Evolutionary conservation across 1,140 invertebrate species (phyloP), one percentile per base, ranked within the genome.

Genomic region (Zophobas morio): DNA sequence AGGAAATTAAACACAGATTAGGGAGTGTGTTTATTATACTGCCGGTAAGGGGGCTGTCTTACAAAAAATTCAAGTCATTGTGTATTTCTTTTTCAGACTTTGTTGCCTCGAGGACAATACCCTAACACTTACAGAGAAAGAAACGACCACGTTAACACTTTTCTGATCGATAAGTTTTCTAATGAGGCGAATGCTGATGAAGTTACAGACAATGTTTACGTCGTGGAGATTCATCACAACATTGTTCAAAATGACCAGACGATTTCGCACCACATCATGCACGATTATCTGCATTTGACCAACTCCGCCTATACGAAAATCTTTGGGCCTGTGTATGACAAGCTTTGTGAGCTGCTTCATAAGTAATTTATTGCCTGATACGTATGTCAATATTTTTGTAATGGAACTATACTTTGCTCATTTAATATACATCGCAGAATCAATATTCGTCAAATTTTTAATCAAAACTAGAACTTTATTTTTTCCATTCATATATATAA

Each of bases 211-310:
- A 85, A 84, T 53, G 82, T 86, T 3, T 79, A 85, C 81, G 82
- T 91, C n/a, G 85, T 91, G 33, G 86, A 86, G 72, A 89, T 90
- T 33, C 90, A 92, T 79, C 87, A 90, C 36, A 88, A 88, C 34
- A 87, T 91, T 72, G 88, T 92, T 2, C 87, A 89, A 70, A 84
- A 87, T 20, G 90, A 92, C 80, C 91, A 90, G 33, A 87, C 87
- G 0, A 93, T 94, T 72, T 90, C 89, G 72, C 90, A 91, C 80
- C 87, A 88, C 74, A 91, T 94, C 79, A 92, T 94, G 90, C 90
- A 91, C 79, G 93, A 95, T 85, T 94, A 93, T 85, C 85, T 94
- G 6, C 93, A 94, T 85, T 86, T 93, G 35, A 93, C 92, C 1
- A 88, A 90, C 76, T 82, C 88, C 51, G 93, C 91, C 0, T 94